Evolutionary conservation across 2,113 vertebrate species (phyloP).

Genomic region (Larimichthys polyactis): DNA sequence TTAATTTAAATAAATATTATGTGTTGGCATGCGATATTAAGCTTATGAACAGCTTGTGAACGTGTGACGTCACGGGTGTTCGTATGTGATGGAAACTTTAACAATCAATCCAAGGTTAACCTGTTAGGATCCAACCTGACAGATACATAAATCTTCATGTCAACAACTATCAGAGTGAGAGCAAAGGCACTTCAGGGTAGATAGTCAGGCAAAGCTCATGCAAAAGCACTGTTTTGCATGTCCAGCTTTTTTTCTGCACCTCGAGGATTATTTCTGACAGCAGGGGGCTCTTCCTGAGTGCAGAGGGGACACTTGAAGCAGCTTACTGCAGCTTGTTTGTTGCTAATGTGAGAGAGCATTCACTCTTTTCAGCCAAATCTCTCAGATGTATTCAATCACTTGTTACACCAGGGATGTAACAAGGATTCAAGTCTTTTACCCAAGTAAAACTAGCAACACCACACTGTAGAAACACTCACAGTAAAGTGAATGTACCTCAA

Average conservation of each 20-base stretch:
- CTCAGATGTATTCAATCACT: not conserved
- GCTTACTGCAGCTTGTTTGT: not conserved
- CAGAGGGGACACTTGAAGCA: conserved; percentile 6
- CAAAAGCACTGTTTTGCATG: not conserved
- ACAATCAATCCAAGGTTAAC: not conserved
- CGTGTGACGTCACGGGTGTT: not conserved
- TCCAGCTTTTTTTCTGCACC: not conserved
- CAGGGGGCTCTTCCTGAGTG: conserved; percentile 22
- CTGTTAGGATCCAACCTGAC: not conserved
- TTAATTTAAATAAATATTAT: not conserved
- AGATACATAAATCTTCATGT: not conserved
- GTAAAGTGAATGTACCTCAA: too few relatives aligned
- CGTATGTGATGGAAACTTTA: too few relatives aligned
- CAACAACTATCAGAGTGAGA: not conserved
- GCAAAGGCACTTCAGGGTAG: not conserved
- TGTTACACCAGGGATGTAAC: not conserved
- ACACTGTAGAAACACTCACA: too few relatives aligned
- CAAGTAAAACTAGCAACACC: not conserved
- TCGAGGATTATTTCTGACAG: conserved; percentile 26
- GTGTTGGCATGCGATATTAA: not conserved
- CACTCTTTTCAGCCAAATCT: not conserved
- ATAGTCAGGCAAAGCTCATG: not conserved
- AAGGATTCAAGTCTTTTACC: not conserved
- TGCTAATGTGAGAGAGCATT: not conserved
- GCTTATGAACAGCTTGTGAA: not conserved